A percentile compares a stretch with the other conserved stretches of the same genome.
Evolutionary conservation across 2,797 vertebrate species (phyloP).

Genomic region (Bucorvus abyssinicus): DNA sequence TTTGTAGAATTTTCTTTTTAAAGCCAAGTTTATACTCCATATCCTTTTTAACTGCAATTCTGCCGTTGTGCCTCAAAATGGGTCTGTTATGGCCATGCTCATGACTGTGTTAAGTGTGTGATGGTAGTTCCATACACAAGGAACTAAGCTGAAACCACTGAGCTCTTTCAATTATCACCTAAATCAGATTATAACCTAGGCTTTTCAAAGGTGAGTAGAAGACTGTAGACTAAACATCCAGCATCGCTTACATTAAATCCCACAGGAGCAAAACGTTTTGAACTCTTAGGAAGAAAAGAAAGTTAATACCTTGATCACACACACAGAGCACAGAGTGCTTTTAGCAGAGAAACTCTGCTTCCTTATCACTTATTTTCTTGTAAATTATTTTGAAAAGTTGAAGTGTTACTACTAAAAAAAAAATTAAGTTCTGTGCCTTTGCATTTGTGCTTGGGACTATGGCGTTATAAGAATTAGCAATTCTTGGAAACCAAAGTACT

Average conservation of each 20-base stretch:
- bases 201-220: slow-evolving; percentile 33
- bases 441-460: neutral
- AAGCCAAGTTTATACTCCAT: neutral
- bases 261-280: neutral
- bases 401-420: neutral
- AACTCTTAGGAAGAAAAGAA: neutral
- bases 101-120: neutral
- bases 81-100: neutral
- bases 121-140: neutral
- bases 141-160: neutral
- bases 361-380: neutral
- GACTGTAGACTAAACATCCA: neutral
- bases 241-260: slow-evolving; percentile 12
- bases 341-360: neutral
- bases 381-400: neutral
- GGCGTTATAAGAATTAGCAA: neutral
- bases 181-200: slow-evolving; percentile 38
- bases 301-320: neutral
- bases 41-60: neutral
- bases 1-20: neutral
- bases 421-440: neutral
- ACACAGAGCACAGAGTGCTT: neutral
- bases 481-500: neutral
- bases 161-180: slow-evolving; percentile 19
- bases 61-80: neutral